phyloP scores from a whole-genome alignment of 2,888 invertebrate genomes.

The Carabus problematicus region DNA sequence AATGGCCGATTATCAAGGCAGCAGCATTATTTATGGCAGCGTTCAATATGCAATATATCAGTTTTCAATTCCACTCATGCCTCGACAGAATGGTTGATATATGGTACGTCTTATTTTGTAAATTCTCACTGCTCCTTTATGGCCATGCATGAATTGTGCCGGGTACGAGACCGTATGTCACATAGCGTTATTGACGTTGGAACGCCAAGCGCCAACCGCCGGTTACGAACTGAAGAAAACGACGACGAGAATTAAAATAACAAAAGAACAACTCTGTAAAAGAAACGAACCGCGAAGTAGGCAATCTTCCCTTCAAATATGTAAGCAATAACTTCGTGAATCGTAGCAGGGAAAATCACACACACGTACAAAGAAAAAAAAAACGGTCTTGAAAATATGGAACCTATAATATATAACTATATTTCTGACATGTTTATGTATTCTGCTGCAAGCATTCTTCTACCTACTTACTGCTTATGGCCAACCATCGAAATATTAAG shows the following conservation, averaged over 20 bases:
- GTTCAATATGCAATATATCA: conserved; percentile 8
- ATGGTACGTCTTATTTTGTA: conserved; percentile 7
- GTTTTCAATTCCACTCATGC: conserved; percentile 6
- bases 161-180: conserved; percentile 7
- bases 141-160: conserved; percentile 12
- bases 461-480: conserved; percentile 5
- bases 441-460: conserved; percentile 1
- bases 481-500: not conserved
- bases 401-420: conserved; percentile 13
- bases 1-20: too few species aligned
- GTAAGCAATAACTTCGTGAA: conserved; percentile 47
- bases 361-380: conserved; percentile 51
- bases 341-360: conserved; percentile 49
- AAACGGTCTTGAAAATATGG: conserved; percentile 48
- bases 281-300: conserved; percentile 55
- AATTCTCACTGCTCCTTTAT: conserved; percentile 10
- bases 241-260: conserved; percentile 31
- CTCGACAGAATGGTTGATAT: conserved; percentile 3
- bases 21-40: not conserved
- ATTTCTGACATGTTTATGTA: conserved; percentile 18
- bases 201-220: not conserved
- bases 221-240: conserved; percentile 9
- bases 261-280: conserved; percentile 43
- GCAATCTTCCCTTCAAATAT: conserved; percentile 52
- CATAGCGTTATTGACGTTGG: not conserved